These are phyloP conservation scores for Zingel zingel DNA, from an alignment of 2,113 vertebrate species.

Conservation along the genomic window DNA sequence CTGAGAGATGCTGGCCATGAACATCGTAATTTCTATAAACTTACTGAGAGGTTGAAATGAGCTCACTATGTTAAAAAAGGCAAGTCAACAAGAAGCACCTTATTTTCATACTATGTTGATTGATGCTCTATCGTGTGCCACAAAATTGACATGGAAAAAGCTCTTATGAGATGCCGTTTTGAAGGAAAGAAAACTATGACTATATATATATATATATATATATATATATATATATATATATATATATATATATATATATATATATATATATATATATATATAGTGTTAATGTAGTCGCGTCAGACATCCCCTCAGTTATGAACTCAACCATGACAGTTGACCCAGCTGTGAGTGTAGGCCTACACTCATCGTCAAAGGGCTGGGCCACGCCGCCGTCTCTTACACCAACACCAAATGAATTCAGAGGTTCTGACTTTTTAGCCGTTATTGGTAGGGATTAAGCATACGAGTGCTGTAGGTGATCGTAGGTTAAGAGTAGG, in stretches of 20 bases:
- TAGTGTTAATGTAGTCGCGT: conserved; percentile 77
- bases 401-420: conserved; percentile 70
- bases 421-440: conserved; percentile 58
- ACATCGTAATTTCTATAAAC: conserved; percentile 41
- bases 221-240: background rate
- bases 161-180: conserved; percentile 69
- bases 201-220: background rate
- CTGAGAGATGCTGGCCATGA: conserved; percentile 61
- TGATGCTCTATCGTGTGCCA: conserved; percentile 77
- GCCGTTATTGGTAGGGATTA: conserved; percentile 58
- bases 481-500: conserved; percentile 70
- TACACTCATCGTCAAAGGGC: conserved; percentile 11
- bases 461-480: conserved; percentile 48
- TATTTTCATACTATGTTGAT: conserved; percentile 83
- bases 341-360: conserved; percentile 51
- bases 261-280: background rate
- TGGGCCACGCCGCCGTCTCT: conserved; percentile 45
- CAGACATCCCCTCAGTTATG: conserved; percentile 74
- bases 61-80: conserved; percentile 49
- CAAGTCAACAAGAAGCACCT: conserved; percentile 85
- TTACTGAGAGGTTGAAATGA: conserved; percentile 40
- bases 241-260: background rate
- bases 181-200: conserved; percentile 44
- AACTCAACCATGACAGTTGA: conserved; percentile 66
- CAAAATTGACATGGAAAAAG: conserved; percentile 65